Percentiles rank a stretch among this genome's conserved stretches.
Evolutionary conservation across 2,113 vertebrate genomes (phyloP).

Genomic region (Geococcyx californianus): DNA sequence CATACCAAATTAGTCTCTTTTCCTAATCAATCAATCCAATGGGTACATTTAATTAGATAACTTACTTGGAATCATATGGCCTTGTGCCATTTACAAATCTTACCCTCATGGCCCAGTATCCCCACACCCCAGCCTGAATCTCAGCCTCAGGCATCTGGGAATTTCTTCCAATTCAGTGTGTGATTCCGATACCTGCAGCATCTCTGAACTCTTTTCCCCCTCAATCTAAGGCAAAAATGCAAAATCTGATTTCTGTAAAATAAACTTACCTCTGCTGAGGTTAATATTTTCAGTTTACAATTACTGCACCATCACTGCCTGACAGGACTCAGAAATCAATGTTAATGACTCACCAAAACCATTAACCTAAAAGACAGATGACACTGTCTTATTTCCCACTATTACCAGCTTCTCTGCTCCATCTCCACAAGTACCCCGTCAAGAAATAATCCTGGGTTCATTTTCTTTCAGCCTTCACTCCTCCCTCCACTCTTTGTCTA

Average conservation of each 20-base stretch:
- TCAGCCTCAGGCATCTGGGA: neutral
- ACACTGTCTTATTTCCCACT: neutral
- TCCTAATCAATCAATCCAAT: neutral
- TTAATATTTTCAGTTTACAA: neutral
- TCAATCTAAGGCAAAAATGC: neutral
- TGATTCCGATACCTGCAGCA: neutral
- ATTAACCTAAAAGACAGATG: neutral
- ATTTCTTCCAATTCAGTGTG: neutral
- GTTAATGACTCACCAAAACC: neutral
- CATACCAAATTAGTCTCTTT: neutral
- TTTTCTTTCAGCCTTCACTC: neutral
- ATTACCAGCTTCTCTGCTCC: neutral
- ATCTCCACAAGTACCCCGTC: neutral
- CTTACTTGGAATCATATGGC: constrained; percentile 9
- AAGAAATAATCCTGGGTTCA: neutral
- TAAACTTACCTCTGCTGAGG: neutral
- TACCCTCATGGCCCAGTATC: neutral
- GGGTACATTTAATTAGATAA: neutral
- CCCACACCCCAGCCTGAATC: neutral
- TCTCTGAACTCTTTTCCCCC: neutral
- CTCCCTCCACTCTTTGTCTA: neutral
- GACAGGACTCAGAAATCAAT: neutral
- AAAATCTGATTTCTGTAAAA: neutral
- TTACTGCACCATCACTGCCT: neutral
- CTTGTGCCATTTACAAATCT: constrained; percentile 7